Conservation (phyloP, 2,797 vertebrate species). For the Glossophaga mutica region DNA sequence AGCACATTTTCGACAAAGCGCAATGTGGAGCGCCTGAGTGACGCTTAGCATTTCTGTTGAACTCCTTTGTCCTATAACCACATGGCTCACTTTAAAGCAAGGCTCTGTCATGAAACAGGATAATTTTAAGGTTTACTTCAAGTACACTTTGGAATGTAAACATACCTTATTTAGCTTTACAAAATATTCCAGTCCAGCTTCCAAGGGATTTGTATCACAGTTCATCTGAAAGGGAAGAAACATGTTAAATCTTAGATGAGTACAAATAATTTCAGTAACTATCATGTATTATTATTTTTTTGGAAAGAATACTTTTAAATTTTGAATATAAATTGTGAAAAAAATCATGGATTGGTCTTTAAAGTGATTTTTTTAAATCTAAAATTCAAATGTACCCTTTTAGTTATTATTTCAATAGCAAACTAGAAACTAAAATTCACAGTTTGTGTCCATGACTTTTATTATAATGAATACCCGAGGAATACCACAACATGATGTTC, state of each 20-base stretch:
- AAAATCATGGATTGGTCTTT: background rate
- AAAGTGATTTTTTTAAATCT: background rate
- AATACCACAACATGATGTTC: background rate
- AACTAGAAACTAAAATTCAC: background rate
- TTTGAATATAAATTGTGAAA: conserved; percentile 33
- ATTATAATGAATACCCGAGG: conserved; percentile 9
- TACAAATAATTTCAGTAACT: background rate
- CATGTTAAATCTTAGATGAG: background rate
- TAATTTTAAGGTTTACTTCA: conserved; percentile 10
- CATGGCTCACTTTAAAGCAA: conserved; percentile 17
- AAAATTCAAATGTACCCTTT: conserved; percentile 46
- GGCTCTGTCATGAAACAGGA: background rate
- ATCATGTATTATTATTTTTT: background rate
- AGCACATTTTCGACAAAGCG: background rate
- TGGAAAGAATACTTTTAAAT: background rate
- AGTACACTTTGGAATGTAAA: background rate
- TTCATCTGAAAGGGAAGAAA: conserved; percentile 90
- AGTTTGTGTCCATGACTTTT: background rate
- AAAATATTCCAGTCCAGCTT: conserved; percentile 95
- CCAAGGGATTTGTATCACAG: conserved; percentile 96
- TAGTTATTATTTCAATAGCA: background rate
- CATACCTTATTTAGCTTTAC: conserved; percentile 96
- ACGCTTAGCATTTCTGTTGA: background rate
- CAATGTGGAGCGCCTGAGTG: background rate
- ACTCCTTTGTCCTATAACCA: background rate